Conservation (phyloP, 2,888 invertebrate genomes). For the Boloria selene region DNA sequence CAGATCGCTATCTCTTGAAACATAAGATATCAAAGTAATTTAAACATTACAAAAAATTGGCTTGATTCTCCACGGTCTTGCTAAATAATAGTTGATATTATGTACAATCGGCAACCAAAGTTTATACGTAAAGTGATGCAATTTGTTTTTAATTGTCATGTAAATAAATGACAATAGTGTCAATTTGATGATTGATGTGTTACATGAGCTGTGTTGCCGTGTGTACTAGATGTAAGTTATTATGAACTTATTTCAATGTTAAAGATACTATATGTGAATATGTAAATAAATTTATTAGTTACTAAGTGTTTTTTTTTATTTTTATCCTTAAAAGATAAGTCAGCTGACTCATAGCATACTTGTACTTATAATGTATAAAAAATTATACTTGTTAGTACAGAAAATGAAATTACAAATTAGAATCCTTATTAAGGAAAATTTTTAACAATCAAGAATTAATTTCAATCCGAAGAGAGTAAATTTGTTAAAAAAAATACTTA, state of each 20-base stretch:
- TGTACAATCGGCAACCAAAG: conserved; percentile 40
- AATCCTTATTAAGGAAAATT: too few species aligned
- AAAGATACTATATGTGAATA: conserved; percentile 77
- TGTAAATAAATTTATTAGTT: conserved; percentile 81
- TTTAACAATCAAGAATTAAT: too few species aligned
- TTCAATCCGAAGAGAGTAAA: too few species aligned
- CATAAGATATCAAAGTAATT: background rate
- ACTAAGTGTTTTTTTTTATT: conserved; percentile 45
- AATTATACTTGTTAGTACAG: too few species aligned
- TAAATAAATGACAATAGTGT: conserved; percentile 43
- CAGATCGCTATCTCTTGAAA: background rate
- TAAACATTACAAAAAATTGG: conserved; percentile 14
- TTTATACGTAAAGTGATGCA: conserved; percentile 30
- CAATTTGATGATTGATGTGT: conserved; percentile 63
- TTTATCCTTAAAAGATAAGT: background rate
- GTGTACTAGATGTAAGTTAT: conserved; percentile 45
- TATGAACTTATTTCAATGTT: conserved; percentile 73
- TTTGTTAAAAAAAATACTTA: too few species aligned
- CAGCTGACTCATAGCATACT: background rate
- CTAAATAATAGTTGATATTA: conserved; percentile 39
- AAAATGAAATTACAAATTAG: too few species aligned
- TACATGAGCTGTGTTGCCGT: conserved; percentile 50
- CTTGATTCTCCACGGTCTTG: conserved; percentile 31
- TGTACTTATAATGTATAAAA: background rate
- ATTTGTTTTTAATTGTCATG: conserved; percentile 31